Evolutionary conservation across 2,888 invertebrate genomes (phyloP).

Genomic region (Melanostoma scalare): DNA sequence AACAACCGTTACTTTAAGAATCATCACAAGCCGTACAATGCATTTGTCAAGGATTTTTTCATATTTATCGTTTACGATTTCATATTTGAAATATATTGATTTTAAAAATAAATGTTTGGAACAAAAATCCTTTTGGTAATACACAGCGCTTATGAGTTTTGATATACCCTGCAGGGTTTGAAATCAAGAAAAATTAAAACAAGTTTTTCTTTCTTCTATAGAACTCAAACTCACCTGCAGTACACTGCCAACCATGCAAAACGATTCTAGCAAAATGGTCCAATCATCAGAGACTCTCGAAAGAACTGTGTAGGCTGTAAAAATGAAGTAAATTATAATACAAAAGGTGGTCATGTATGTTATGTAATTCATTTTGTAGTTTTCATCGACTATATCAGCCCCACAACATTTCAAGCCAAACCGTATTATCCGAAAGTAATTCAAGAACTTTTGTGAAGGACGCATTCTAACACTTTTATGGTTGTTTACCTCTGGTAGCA

Average conservation of each 20-base stretch:
- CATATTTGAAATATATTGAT: slow-evolving; percentile 52
- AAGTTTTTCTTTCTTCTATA: background rate
- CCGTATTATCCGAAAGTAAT: slow-evolving; percentile 17
- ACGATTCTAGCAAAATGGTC: slow-evolving; percentile 49
- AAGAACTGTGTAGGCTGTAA: slow-evolving; percentile 46
- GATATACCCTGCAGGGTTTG: slow-evolving; percentile 46
- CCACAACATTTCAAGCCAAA: slow-evolving; percentile 48
- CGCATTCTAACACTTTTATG: slow-evolving; percentile 32
- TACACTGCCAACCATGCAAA: slow-evolving; percentile 62
- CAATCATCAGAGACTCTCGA: slow-evolving; percentile 48
- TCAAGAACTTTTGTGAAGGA: slow-evolving; percentile 40
- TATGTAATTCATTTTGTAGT: slow-evolving; percentile 46
- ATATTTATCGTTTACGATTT: slow-evolving; percentile 47
- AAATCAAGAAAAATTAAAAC: background rate
- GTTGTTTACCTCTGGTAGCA: background rate
- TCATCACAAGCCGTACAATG: slow-evolving; percentile 29
- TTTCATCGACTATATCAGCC: slow-evolving; percentile 43
- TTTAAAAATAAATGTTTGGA: background rate
- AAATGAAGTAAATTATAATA: slow-evolving; percentile 52
- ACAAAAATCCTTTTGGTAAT: background rate
- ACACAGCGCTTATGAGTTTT: slow-evolving; percentile 49
- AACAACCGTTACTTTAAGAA: slow-evolving; percentile 27
- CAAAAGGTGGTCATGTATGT: slow-evolving; percentile 50
- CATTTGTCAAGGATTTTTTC: slow-evolving; percentile 32
- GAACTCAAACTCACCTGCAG: slow-evolving; percentile 36